Evolutionary conservation across 2,888 invertebrate genomes (phyloP), one percentile per base, ranked within the genome.

Genomic region (Phyto melanocephala): DNA sequence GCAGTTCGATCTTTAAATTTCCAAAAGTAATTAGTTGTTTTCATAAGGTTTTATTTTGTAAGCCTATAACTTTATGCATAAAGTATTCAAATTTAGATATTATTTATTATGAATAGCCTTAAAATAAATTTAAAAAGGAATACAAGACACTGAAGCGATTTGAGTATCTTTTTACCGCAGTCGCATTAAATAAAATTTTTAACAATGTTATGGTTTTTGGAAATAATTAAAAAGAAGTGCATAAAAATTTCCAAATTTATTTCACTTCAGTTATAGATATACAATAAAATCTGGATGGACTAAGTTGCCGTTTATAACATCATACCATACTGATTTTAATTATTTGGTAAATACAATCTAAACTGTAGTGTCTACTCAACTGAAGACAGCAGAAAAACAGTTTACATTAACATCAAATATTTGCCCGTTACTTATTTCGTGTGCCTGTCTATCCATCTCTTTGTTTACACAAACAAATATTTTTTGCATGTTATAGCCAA

Each of bases 401-500:
- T 47, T 63, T 52, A 15, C 35, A 7, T 4, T 24, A 20, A 52
- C 40, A 67, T 40, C 35, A 63, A 20, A 7, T 35, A 22, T 17
- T 45, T 20, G 20, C 35, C 13, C 15, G 15, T 37, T n/a, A n/a
- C n/a, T n/a, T n/a, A n/a, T n/a, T n/a, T n/a, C n/a, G n/a, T n/a
- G n/a, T n/a, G n/a, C n/a, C n/a, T n/a, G n/a, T n/a, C n/a, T n/a
- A n/a, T n/a, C n/a, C n/a, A n/a, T n/a, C n/a, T n/a, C n/a, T n/a
- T n/a, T n/a, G n/a, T n/a, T n/a, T 5, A 37, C n/a, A 74, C 52
- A 58, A 35, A 62, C 52, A 17, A 20, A 47, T 20, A 65, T 58
- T 63, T 68, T 70, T 65, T 71, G 75, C 79, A 76, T 79, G 37
- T 60, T 75, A 47, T 56, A 56, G 67, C 35, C 67, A 72, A 80